Percentiles rank a stretch among this genome's conserved stretches.
phyloP scores from a whole-genome alignment of 2,888 invertebrate species.

The Drosophila phalerata region DNA sequence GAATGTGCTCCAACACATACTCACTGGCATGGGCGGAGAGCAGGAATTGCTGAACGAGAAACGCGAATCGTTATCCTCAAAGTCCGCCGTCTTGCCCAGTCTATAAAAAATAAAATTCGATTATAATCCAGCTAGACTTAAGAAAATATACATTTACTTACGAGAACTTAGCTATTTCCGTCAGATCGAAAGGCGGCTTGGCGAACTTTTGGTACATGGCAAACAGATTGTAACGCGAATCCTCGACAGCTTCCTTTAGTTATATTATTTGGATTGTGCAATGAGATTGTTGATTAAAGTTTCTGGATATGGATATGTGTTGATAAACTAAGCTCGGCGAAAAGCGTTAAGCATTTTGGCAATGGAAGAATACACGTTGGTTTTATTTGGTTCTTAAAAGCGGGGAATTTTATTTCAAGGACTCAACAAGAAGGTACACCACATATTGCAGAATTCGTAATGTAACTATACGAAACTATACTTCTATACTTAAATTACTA shows the following conservation, averaged over 20 bases:
- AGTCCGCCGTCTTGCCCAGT: constrained; percentile 82
- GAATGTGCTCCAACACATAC: constrained; percentile 70
- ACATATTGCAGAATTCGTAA: constrained; percentile 62
- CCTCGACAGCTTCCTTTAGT: constrained; percentile 84
- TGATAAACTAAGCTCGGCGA: constrained; percentile 24
- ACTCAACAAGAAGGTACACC: constrained; percentile 58
- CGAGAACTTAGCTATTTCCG: constrained; percentile 85
- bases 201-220: constrained; percentile 86
- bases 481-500: constrained; percentile 1
- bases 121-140: not conserved
- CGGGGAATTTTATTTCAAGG: constrained; percentile 57
- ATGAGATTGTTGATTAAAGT: constrained; percentile 51
- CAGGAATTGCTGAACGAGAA: constrained; percentile 92
- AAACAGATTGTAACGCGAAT: constrained; percentile 84
- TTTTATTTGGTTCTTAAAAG: constrained; percentile 52
- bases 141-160: constrained; percentile 65
- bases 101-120: constrained; percentile 41
- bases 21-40: constrained; percentile 89
- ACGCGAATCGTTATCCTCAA: constrained; percentile 88
- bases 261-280: constrained; percentile 22
- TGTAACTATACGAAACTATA: constrained; percentile 13
- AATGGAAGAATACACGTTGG: constrained; percentile 65
- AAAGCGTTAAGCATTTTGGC: constrained; percentile 26
- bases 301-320: constrained; percentile 7
- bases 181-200: constrained; percentile 84